Conservation (phyloP, 2,888 invertebrate genomes). For the Sarcophaga rosellei region DNA sequence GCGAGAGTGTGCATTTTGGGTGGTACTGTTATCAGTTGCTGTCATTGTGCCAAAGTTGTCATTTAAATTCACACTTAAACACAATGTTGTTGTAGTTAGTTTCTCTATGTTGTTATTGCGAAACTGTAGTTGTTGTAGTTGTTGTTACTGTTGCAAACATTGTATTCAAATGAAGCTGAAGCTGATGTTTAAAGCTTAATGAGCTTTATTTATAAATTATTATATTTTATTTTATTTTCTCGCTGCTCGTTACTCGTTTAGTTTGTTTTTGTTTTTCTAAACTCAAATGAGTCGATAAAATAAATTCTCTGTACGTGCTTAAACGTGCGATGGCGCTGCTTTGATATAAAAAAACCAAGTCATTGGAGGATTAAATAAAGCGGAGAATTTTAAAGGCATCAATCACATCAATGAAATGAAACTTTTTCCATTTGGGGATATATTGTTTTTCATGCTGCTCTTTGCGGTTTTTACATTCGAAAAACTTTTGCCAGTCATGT, state of each 20-base stretch:
- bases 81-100: not conserved
- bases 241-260: too few species aligned
- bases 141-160: not conserved
- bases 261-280: not conserved
- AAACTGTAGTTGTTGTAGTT: not conserved
- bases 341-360: not conserved
- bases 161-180: slow-evolving; percentile 12
- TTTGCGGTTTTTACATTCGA: not conserved
- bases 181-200: slow-evolving; percentile 25
- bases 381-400: not conserved
- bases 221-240: not conserved
- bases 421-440: not conserved
- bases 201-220: slow-evolving; percentile 18
- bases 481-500: not conserved
- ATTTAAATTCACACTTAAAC: slow-evolving; percentile 62
- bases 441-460: not conserved
- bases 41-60: slow-evolving; percentile 62
- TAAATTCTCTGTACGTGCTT: slow-evolving; percentile 6
- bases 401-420: not conserved
- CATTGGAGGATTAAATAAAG: not conserved
- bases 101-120: not conserved
- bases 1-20: not conserved
- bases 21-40: slow-evolving; percentile 45
- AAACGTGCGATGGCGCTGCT: not conserved
- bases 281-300: slow-evolving; percentile 14